These are phyloP conservation scores for Drosophila lacteicornis DNA, from an alignment of 1,140 invertebrate species.

Conservation along the genomic window DNA sequence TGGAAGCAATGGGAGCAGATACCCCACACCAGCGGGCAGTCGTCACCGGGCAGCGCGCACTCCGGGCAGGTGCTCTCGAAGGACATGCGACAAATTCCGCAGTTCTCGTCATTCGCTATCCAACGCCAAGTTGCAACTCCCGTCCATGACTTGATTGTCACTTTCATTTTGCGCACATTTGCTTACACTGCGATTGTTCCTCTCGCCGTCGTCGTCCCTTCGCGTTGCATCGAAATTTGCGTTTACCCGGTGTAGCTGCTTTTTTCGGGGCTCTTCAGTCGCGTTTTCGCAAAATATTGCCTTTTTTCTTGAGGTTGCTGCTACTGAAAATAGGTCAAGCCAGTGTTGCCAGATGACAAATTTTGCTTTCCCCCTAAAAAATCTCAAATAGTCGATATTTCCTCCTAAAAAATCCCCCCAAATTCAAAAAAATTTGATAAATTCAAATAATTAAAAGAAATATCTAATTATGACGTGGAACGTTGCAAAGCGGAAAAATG, in stretches of 20 bases:
- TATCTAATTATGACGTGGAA: too few relatives aligned
- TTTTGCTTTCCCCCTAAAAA: too few relatives aligned
- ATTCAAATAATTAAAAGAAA: too few relatives aligned
- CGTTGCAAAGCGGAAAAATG: too few relatives aligned
- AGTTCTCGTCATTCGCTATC: slow-evolving; percentile 99
- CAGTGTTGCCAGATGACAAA: too few relatives aligned
- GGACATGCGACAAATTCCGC: slow-evolving; percentile 99
- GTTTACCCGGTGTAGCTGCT: background rate
- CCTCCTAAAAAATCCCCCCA: too few relatives aligned
- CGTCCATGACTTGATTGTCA: slow-evolving; percentile 89
- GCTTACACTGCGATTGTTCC: slow-evolving; percentile 34
- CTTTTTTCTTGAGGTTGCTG: slow-evolving; percentile 54
- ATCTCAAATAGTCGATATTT: too few relatives aligned
- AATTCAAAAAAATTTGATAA: too few relatives aligned
- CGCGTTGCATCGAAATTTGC: slow-evolving; percentile 12
- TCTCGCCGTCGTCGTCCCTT: slow-evolving; percentile 1
- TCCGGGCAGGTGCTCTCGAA: slow-evolving; percentile 99
- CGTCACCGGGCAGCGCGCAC: slow-evolving; percentile 99
- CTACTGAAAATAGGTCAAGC: slow-evolving; percentile 67
- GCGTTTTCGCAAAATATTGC: slow-evolving; percentile 61
- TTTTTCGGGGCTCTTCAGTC: slow-evolving; percentile 14
- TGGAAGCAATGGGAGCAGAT: slow-evolving; percentile 99
- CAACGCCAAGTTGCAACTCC: slow-evolving; percentile 99
- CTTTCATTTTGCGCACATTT: slow-evolving; percentile 84
- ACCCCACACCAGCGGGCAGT: slow-evolving; percentile 99